Evolutionary conservation across 2,888 invertebrate genomes (phyloP), one percentile per base, ranked within the genome.

Genomic region (Sphinx pinastri): DNA sequence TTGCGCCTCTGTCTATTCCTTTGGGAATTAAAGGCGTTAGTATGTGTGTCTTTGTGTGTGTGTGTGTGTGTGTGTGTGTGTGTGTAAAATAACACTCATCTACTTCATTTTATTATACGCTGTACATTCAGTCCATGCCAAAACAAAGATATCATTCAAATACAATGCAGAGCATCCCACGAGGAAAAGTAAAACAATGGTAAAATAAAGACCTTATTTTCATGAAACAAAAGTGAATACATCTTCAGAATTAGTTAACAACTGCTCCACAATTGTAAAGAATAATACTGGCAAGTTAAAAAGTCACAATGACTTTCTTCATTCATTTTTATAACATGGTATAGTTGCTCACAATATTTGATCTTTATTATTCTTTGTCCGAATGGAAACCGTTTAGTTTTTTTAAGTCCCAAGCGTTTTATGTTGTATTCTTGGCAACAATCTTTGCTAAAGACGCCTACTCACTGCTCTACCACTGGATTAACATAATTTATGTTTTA

Each of bases 321-420:
- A 67, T 71, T 67, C 69, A 54, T 66, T 68, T 57, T 71, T 51
- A 57, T 71, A 71, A 76, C 71, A 59, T 69, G 67, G 73, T 74
- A 71, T 73, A 79, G 78, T 77, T 76, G 74, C 78, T 79, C 76
- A 81, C 82, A 79, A 79, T 69, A 63, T 69, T 79, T 83, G 79
- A 82, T 81, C 78, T 80, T 76, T 79, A 78, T 69, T 82, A 77
- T 78, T 79, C 75, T 77, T 75, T 76, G 73, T 77, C 77, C 79
- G 79, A 83, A 79, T 75, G 75, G 72, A 72, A 77, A 80, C 78
- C 76, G 79, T 80, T 81, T 79, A 79, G 79, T 83, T 81, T 80
- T 80, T 69, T 69, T 69, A 76, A 81, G 81, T 82, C 81, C 79
- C 80, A 77, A 79, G 75, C 79, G 74, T 71, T 68, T 78, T 79